These are phyloP conservation scores for Scolopax bukidnonensis DNA, from an alignment of 2,797 vertebrate genomes.

Conservation along the genomic window DNA sequence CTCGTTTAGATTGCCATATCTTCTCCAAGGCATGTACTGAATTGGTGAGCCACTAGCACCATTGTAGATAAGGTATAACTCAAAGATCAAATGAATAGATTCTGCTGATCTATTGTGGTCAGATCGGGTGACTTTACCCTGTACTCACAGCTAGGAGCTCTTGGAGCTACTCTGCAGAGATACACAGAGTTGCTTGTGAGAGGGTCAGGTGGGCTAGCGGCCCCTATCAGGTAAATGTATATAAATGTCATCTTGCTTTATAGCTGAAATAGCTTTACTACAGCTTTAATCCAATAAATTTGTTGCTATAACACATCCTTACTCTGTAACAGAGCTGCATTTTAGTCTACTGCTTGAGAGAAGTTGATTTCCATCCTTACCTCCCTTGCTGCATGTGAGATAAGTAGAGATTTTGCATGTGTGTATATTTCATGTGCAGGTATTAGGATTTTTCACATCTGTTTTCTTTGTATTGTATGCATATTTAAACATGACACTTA, in stretches of 20 bases:
- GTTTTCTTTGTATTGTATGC: background rate
- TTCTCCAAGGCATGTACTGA: background rate
- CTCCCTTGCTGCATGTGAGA: accelerated
- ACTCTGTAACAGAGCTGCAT: background rate
- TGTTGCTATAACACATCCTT: background rate
- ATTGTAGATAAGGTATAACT: background rate
- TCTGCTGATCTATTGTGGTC: background rate
- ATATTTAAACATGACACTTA: background rate
- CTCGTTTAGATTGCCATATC: background rate
- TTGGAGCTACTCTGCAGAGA: background rate
- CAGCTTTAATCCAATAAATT: background rate
- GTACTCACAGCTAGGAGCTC: background rate
- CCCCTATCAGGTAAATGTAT: background rate
- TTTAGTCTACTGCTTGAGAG: background rate
- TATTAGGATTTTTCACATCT: background rate
- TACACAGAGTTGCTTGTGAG: background rate
- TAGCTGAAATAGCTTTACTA: background rate
- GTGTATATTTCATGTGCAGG: accelerated
- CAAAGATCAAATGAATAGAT: background rate
- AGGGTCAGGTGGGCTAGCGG: background rate
- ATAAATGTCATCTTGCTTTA: background rate
- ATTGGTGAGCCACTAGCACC: background rate
- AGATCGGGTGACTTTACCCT: background rate
- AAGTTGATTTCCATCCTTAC: background rate
- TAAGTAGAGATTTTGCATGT: background rate